A percentile compares a stretch with the other conserved stretches of the same genome.
Conservation (phyloP, 2,797 vertebrate genomes). For the Phataginus tricuspis region DNA sequence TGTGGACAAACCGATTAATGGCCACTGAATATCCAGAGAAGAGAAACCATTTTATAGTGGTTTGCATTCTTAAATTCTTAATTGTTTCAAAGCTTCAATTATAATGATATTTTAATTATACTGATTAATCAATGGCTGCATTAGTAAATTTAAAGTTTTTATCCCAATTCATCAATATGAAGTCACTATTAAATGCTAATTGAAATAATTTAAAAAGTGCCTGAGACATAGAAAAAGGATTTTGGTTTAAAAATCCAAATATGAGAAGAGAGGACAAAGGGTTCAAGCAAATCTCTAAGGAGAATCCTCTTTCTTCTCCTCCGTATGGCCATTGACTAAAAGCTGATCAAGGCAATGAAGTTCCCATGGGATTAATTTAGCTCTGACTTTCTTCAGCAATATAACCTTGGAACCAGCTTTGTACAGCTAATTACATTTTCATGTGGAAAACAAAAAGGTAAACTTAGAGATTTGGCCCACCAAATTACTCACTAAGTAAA, state of each 20-base stretch:
- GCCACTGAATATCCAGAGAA: neutral
- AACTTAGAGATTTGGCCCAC: neutral
- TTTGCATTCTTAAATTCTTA: neutral
- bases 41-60: neutral
- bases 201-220: neutral
- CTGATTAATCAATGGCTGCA: neutral
- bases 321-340: neutral
- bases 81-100: neutral
- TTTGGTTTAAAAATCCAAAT: conserved; percentile 38
- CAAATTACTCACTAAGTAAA: conserved; percentile 16
- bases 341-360: neutral
- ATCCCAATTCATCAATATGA: neutral
- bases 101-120: neutral
- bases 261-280: neutral
- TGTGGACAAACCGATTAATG: neutral
- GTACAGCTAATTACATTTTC: neutral
- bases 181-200: neutral
- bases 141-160: neutral
- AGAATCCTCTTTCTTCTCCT: neutral
- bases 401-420: neutral
- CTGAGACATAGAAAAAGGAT: neutral
- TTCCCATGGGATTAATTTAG: neutral
- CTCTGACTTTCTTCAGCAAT: neutral
- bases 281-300: neutral
- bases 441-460: neutral